A percentile compares a stretch with the other conserved stretches of the same genome.
Evolutionary conservation across 2,797 vertebrate genomes (phyloP).

Genomic region (Pantherophis vulpinus): DNA sequence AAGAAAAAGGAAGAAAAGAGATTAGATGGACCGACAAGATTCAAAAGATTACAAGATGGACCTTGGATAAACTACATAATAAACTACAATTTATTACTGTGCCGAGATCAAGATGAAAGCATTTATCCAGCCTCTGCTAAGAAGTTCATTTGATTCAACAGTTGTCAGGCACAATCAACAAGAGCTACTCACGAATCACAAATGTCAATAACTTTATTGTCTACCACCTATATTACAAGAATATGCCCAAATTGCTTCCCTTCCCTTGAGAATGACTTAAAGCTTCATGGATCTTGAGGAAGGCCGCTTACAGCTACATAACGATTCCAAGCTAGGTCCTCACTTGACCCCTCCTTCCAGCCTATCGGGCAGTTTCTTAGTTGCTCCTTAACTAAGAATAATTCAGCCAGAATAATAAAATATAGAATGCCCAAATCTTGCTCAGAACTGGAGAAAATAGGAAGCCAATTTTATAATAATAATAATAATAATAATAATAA

Average conservation of each 20-base stretch:
- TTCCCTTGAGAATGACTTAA: background rate
- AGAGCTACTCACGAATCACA: too few relatives aligned
- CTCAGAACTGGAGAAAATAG: constrained; percentile 34
- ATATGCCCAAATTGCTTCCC: too few relatives aligned
- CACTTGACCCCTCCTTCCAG: too few relatives aligned
- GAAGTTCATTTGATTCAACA: too few relatives aligned
- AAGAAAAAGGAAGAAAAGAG: background rate
- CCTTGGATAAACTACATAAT: background rate
- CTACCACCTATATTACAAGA: too few relatives aligned
- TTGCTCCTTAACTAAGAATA: background rate
- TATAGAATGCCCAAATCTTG: constrained; percentile 56
- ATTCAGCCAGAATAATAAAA: background rate
- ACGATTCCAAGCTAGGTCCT: too few relatives aligned
- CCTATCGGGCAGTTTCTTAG: background rate
- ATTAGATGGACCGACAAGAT: background rate
- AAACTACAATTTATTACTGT: background rate
- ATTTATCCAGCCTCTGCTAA: too few relatives aligned
- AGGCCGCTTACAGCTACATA: too few relatives aligned
- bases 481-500: too few relatives aligned
- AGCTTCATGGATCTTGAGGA: background rate
- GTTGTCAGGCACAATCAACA: too few relatives aligned
- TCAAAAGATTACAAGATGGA: background rate
- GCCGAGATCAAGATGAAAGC: too few relatives aligned
- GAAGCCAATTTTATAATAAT: background rate
- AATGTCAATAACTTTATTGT: too few relatives aligned